Percentiles rank a stretch among this genome's conserved stretches.
Evolutionary conservation across 2,113 vertebrate species (phyloP).

Genomic region (Macrotus californicus): DNA sequence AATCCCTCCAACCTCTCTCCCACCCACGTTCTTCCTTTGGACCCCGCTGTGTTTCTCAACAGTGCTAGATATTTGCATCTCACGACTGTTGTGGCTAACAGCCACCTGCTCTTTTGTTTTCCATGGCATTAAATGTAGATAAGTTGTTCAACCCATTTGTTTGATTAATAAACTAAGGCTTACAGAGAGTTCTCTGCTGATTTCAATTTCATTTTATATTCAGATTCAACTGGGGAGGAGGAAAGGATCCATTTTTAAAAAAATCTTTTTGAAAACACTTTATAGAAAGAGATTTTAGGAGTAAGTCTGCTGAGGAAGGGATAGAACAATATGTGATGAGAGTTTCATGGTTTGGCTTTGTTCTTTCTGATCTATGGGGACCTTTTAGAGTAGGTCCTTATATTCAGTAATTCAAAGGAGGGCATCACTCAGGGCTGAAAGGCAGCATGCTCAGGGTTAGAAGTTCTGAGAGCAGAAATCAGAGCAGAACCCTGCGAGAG

Average conservation of each 20-base stretch:
- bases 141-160: background rate
- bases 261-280: background rate
- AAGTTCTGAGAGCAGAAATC: background rate
- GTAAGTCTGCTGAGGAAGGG: background rate
- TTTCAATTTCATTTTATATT: slow-evolving; percentile 24
- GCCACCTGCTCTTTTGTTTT: background rate
- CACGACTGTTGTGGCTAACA: background rate
- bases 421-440: background rate
- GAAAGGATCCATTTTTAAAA: background rate
- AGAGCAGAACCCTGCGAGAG: background rate
- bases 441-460: background rate
- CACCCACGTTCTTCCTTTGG: rapidly evolving
- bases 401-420: background rate
- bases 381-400: background rate
- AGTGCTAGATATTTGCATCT: background rate
- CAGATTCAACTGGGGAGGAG: background rate
- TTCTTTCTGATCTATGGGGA: background rate
- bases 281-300: background rate
- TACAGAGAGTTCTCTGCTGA: background rate
- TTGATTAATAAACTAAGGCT: slow-evolving; percentile 18
- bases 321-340: background rate
- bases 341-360: background rate
- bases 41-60: background rate
- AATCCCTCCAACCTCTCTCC: background rate
- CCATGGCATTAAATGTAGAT: background rate